Base-by-base conservation (phyloP, 2,797 vertebrate species). In the Aphelocoma californica region DNA sequence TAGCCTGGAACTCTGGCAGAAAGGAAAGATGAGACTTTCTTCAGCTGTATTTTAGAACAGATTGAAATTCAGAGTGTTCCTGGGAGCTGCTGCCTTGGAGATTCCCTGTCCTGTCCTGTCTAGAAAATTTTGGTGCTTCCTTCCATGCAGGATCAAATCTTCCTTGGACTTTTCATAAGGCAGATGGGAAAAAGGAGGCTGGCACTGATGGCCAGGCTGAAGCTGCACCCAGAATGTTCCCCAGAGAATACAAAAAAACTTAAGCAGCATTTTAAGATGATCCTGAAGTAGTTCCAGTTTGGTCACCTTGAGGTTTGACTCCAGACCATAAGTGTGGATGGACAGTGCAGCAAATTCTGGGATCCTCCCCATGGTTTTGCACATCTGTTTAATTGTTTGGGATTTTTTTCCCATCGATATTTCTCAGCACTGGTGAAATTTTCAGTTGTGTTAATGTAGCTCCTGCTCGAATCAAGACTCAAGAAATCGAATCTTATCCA, bases 351-450 rank as follows among this genome's bases (percentile, higher is more conserved):
- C 3, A 42, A 48, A 47, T 70, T n/a, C 36, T 44, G 56, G 10
- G 16, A 79, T 90, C 5, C 5, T 5, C 44, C 11, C 11, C 12
- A 3, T 4, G 15, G 7, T 23, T 69, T 70, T 91, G 2, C 4
- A 2, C 0, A 0, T 26, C 48, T 50, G 2, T 28, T 24, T 29
- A 8, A 62, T 44, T 38, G 3, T 8, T 38, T 23, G 5, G 0
- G 4, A n/a, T 3, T 0, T 26, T 15, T 60, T 78, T 32, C 26
- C 29, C 13, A 8, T 18, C 24, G 18, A 0, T 38, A 34, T 36
- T 87, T 74, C 29, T 28, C 48, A 6, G 9, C 42, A 57, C 7
- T 50, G 34, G n/a, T 31, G 10, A 64, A 64, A 64, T 20, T 24
- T 19, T 0, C 3, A 8, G 23, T 10, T 56, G 10, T 23, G 12